Evolutionary conservation across 2,113 vertebrate species (phyloP).

Genomic region (Myiagra hebetior): DNA sequence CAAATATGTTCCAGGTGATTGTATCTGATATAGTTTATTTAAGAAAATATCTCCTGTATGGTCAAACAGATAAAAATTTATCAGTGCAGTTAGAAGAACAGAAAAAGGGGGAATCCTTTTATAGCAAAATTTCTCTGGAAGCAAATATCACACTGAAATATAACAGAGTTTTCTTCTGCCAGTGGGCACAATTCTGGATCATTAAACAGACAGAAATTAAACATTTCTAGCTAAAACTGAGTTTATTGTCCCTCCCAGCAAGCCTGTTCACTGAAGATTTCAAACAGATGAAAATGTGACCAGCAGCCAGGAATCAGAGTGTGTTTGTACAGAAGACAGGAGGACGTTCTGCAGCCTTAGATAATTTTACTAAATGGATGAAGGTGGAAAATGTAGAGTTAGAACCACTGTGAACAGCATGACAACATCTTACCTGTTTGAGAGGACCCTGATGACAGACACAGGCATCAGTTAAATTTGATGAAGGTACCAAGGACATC

Average conservation of each 20-base stretch:
- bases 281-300: neutral
- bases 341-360: constrained; percentile 26
- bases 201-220: neutral
- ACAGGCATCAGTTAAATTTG: constrained; percentile 53
- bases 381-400: constrained; percentile 19
- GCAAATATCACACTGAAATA: neutral
- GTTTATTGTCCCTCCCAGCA: neutral
- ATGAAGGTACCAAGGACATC: constrained; percentile 33
- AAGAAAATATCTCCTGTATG: neutral
- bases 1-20: neutral
- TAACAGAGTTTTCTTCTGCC: neutral
- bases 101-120: neutral
- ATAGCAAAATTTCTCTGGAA: neutral
- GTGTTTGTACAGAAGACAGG: constrained; percentile 15
- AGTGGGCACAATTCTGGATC: neutral
- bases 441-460: constrained; percentile 43
- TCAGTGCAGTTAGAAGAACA: neutral
- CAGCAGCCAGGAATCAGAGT: neutral
- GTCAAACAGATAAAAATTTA: neutral
- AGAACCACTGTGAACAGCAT: constrained; percentile 16
- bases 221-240: neutral
- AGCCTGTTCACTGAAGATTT: neutral
- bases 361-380: constrained; percentile 15
- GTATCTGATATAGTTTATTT: neutral
- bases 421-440: constrained; percentile 20